Evolutionary conservation across 2,888 invertebrate genomes (phyloP).

Genomic region (Zhengitettix transpicula): DNA sequence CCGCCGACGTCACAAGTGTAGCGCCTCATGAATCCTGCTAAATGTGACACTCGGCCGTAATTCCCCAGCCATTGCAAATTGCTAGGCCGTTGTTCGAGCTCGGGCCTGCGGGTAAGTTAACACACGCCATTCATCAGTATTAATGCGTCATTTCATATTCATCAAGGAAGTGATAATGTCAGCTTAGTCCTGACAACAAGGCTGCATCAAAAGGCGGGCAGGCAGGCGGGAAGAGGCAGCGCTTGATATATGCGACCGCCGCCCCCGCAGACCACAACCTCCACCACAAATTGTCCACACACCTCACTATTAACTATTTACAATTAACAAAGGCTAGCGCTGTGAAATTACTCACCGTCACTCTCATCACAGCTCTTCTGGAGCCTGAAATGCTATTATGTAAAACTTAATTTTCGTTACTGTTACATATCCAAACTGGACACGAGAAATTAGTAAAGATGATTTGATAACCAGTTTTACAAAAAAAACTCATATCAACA

Average conservation of each 20-base stretch:
- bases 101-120: background rate
- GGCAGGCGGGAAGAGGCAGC: background rate
- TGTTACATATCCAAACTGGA: too few relatives aligned
- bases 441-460: too few relatives aligned
- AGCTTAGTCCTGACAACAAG: background rate
- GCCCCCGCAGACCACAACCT: too few relatives aligned
- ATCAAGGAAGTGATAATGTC: background rate
- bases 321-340: too few relatives aligned
- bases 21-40: background rate
- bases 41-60: background rate
- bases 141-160: background rate
- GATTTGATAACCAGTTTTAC: too few relatives aligned
- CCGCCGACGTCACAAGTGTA: background rate
- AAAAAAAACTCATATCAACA: too few relatives aligned
- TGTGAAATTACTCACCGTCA: too few relatives aligned
- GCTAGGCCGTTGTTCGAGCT: background rate
- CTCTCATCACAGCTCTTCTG: too few relatives aligned
- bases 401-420: too few relatives aligned
- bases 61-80: background rate
- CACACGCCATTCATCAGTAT: background rate
- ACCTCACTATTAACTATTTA: too few relatives aligned
- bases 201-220: background rate
- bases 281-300: too few relatives aligned
- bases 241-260: background rate
- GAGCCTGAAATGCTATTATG: too few relatives aligned